Conservation (phyloP, 2,888 invertebrate genomes). For the Balanococcus diminutus region DNA sequence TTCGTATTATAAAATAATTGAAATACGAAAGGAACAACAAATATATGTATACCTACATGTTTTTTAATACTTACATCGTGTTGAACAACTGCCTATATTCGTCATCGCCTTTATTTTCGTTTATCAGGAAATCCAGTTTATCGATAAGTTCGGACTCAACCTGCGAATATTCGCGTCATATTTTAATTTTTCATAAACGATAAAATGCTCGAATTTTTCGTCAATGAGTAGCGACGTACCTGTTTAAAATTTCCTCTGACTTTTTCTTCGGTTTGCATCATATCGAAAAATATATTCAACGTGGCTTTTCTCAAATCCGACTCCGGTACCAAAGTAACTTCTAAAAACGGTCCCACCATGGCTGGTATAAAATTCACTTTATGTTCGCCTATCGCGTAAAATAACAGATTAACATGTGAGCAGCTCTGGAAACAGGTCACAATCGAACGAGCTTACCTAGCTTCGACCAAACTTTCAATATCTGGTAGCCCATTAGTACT, state of each 20-base stretch:
- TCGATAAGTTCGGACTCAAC: constrained; percentile 94
- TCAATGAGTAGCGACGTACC: constrained; percentile 59
- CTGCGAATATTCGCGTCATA: constrained; percentile 53
- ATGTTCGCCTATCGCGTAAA: constrained; percentile 70
- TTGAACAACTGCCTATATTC: constrained; percentile 92
- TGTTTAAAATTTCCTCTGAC: constrained; percentile 85
- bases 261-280: constrained; percentile 91
- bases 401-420: background rate
- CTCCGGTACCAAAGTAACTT: constrained; percentile 90
- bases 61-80: constrained; percentile 79
- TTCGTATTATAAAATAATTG: too few species aligned
- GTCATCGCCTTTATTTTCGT: constrained; percentile 92
- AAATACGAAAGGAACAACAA: too few species aligned
- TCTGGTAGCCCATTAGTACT: constrained; percentile 88
- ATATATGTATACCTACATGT: too few species aligned
- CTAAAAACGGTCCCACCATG: constrained; percentile 91
- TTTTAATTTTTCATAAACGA: background rate
- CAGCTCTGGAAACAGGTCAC: background rate
- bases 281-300: constrained; percentile 88
- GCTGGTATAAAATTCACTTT: constrained; percentile 89
- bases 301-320: constrained; percentile 85
- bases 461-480: constrained; percentile 89
- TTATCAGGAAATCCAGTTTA: constrained; percentile 88
- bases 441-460: constrained; percentile 66
- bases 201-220: background rate